Percentiles rank a stretch among this genome's conserved stretches.
phyloP scores from a whole-genome alignment of 1,140 invertebrate genomes.

The Hylaeus anthracinus region DNA sequence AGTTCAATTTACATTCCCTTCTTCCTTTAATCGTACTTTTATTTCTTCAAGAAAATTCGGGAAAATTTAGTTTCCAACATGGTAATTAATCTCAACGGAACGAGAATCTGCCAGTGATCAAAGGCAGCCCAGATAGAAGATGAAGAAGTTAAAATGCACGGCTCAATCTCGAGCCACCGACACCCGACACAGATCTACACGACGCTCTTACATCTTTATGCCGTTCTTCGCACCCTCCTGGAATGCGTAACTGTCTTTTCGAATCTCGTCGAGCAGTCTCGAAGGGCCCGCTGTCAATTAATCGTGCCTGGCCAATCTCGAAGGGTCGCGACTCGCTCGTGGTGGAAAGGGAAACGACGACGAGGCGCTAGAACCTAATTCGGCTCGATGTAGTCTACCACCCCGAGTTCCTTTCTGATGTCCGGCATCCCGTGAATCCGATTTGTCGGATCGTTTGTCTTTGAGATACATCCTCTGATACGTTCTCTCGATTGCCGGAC shows the following conservation, averaged over 20 bases:
- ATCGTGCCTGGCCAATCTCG: constrained; percentile 70
- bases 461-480: constrained; percentile 34
- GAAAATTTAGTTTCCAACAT: too few relatives aligned
- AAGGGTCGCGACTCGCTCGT: constrained; percentile 53
- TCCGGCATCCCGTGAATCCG: constrained; percentile 73
- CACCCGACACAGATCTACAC: constrained; percentile 32
- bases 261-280: constrained; percentile 65
- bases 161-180: constrained; percentile 39
- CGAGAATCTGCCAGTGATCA: constrained; percentile 26
- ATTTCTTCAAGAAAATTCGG: too few relatives aligned
- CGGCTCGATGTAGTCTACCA: constrained; percentile 56
- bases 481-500: too few relatives aligned
- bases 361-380: constrained; percentile 69
- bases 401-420: constrained; percentile 50
- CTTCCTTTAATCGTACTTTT: too few relatives aligned
- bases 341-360: constrained; percentile 26
- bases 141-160: constrained; percentile 46
- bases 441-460: constrained; percentile 76
- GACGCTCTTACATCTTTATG: constrained; percentile 43
- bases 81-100: constrained; percentile 16
- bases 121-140: not conserved
- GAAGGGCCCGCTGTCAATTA: constrained; percentile 69
- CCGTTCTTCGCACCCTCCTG: constrained; percentile 63
- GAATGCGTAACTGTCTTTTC: constrained; percentile 66
- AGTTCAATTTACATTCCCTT: too few relatives aligned